phyloP scores from a whole-genome alignment of 2,797 vertebrate genomes.

The Channa striata region DNA sequence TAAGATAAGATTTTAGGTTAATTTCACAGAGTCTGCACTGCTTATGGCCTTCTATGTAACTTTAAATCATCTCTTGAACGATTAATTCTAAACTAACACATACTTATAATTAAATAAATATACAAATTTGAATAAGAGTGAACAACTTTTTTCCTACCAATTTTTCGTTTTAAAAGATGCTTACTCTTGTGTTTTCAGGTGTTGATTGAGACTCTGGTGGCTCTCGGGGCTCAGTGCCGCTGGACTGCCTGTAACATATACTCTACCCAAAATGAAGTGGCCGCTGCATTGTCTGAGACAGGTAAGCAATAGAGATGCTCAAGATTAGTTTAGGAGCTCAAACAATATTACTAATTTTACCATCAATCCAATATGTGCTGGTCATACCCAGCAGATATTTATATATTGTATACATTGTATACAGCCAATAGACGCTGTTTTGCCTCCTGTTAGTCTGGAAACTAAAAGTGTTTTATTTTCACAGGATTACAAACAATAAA shows the following conservation, averaged over 20 bases:
- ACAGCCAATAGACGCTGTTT: not conserved
- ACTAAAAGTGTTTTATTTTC: not conserved
- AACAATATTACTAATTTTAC: not conserved
- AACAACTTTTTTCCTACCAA: not conserved
- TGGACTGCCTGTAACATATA: slow-evolving; percentile 98
- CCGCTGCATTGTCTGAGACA: slow-evolving; percentile 91
- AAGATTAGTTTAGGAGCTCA: not conserved
- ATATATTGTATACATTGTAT: slow-evolving; percentile 1
- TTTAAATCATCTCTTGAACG: too few species aligned
- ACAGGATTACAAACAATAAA: not conserved
- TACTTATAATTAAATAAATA: not conserved
- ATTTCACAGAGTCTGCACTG: slow-evolving; percentile 7
- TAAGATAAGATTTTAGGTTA: not conserved
- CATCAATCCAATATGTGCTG: not conserved
- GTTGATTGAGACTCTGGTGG: slow-evolving; percentile 91
- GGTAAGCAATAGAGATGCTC: slow-evolving; percentile 79
- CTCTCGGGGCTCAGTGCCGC: slow-evolving; percentile 94
- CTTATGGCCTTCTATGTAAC: too few species aligned
- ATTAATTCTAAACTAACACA: not conserved
- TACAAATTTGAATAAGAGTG: not conserved
- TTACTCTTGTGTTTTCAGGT: slow-evolving; percentile 59
- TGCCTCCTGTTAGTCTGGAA: not conserved
- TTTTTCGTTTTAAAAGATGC: not conserved
- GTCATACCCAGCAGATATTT: not conserved
- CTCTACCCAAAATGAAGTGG: slow-evolving; percentile 96